Evolutionary conservation across 2,888 invertebrate genomes (phyloP), one percentile per base, ranked within the genome.

Genomic region (Meiosimyza platycephala): DNA sequence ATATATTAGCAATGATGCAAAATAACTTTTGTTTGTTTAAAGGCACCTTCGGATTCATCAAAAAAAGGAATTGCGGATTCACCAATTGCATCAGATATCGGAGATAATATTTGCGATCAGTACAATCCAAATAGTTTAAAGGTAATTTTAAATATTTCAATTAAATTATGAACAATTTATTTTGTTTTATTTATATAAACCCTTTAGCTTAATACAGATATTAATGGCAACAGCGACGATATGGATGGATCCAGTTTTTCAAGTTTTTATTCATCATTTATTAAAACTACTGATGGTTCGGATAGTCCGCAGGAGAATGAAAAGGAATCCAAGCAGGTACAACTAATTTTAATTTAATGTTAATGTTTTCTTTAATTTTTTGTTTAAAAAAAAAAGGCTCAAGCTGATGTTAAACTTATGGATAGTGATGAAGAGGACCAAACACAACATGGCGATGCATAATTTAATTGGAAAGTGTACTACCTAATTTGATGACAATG

Each of bases 261-360:
- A 0, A 93, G 92, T 0, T 92, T 92, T 78, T 92, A 92, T 83
- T 93, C 92, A 0, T 93, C 92, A 0, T 92, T 92, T 80, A 89
- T 92, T 68, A 92, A 91, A 85, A 93, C 85, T 3, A 86, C 84
- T 5, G 92, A 92, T 71, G 90, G 86, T n/a, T 86, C 86, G 0
- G 86, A 85, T 52, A 85, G 85, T 74, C 83, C 82, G 12, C 84
- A 82, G n/a, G 85, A 85, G 64, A 83, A 79, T 55, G 86, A 87
- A 0, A 86, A 85, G 72, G 82, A 84, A 2, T 74, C 78, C 9
- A 85, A 80, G 51, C 78, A 79, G 75, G 81, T 83, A 76, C 68
- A 22, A 6, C 18, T 18, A 5, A 33, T 57, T 55, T 22, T 48
- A 18, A 47, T 18, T 28, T 5, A 33, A 55, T 57, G 18, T 48